Evolutionary conservation across 2,797 vertebrate genomes (phyloP).

Genomic region (Alosa sapidissima): DNA sequence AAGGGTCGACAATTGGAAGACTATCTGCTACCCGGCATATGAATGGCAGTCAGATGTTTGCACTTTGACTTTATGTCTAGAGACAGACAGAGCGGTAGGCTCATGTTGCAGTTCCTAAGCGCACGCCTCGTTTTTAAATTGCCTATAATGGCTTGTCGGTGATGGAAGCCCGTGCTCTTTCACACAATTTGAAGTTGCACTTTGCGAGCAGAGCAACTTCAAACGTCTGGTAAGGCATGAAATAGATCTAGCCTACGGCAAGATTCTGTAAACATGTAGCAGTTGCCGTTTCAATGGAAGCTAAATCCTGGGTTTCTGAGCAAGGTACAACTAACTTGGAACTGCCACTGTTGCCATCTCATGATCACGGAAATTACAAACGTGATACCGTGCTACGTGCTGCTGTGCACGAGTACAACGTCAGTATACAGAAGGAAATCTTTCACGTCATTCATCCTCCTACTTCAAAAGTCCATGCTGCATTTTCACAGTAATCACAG

Average conservation of each 20-base stretch:
- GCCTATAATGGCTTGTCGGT: neutral
- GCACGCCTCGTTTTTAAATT: slow-evolving; percentile 5
- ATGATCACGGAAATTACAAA: neutral
- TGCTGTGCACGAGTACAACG: slow-evolving; percentile 2
- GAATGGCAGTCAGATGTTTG: slow-evolving; percentile 24
- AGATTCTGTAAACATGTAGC: neutral
- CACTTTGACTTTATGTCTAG: slow-evolving; percentile 49
- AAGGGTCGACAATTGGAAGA: slow-evolving; percentile 38
- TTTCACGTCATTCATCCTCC: neutral
- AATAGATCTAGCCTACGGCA: neutral
- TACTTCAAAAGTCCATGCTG: neutral
- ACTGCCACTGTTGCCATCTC: neutral
- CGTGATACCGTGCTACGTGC: slow-evolving; percentile 2
- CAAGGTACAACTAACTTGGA: neutral
- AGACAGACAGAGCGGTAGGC: neutral
- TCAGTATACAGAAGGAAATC: neutral
- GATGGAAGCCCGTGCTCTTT: neutral
- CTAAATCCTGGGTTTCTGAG: neutral
- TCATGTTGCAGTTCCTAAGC: neutral
- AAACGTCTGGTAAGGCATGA: neutral
- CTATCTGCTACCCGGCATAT: slow-evolving; percentile 22
- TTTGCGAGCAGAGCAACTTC: neutral
- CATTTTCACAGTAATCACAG: neutral
- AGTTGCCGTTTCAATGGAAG: neutral
- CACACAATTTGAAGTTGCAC: neutral